A percentile compares a stretch with the other conserved stretches of the same genome.
phyloP scores from a whole-genome alignment of 2,888 invertebrate genomes.

The Leptinotarsa juncta region DNA sequence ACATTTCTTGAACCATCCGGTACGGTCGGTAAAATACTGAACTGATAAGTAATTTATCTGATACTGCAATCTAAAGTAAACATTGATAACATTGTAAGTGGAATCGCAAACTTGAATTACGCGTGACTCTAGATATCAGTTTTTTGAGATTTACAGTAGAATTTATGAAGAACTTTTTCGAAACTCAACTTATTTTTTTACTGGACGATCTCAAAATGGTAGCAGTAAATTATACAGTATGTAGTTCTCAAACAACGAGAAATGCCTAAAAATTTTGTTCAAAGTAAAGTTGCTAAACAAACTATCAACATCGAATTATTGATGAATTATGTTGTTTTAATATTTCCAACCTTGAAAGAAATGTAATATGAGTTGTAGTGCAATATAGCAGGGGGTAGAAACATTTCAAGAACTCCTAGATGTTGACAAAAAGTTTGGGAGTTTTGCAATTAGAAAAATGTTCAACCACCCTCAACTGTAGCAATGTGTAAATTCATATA shows the following conservation, averaged over 20 bases:
- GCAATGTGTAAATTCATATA: conserved; percentile 33
- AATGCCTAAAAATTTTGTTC: neutral
- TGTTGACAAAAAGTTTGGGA: neutral
- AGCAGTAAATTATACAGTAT: neutral
- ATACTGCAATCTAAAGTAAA: conserved; percentile 13
- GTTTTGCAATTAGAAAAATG: conserved; percentile 17
- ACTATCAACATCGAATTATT: conserved; percentile 17
- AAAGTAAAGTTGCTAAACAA: neutral
- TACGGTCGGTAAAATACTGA: no score
- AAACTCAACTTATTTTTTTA: neutral
- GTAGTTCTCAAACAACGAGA: conserved; percentile 12
- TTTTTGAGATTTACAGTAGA: conserved; percentile 10
- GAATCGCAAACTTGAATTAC: neutral
- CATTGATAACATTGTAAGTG: conserved; percentile 10
- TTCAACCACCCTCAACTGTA: conserved; percentile 25
- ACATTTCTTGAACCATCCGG: no score
- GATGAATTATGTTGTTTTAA: neutral
- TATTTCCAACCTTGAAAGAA: conserved; percentile 1
- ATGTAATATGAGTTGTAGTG: conserved; percentile 30
- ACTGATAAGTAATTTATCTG: neutral
- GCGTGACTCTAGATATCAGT: neutral
- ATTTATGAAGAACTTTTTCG: neutral
- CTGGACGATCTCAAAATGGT: neutral
- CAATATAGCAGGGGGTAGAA: conserved; percentile 37
- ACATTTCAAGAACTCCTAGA: conserved; percentile 18